Evolutionary conservation across 1,140 invertebrate genomes (phyloP).

Genomic region (Procambarus virginalis): DNA sequence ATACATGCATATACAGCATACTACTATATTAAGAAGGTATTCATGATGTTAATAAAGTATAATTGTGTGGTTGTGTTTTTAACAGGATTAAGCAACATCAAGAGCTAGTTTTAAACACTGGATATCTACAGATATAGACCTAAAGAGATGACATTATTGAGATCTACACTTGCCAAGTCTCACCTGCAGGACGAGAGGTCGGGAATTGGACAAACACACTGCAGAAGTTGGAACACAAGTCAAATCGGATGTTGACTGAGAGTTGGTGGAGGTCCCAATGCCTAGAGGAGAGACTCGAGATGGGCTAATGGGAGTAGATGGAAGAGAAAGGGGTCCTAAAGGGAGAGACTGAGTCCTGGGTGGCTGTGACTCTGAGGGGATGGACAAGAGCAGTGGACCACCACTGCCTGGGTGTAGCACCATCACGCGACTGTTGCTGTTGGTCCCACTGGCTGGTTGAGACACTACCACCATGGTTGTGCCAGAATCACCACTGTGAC

Average conservation of each 20-base stretch:
- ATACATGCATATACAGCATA: too few relatives aligned
- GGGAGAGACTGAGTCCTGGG: conserved; percentile 2
- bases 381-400: conserved; percentile 49
- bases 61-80: too few relatives aligned
- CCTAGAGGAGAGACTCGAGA: conserved; percentile 32
- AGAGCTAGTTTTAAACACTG: neutral
- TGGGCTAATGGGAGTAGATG: conserved; percentile 21
- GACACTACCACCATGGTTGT: conserved; percentile 57
- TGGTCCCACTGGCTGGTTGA: conserved; percentile 26
- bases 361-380: conserved; percentile 38
- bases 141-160: neutral
- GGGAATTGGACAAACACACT: conserved; percentile 55
- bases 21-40: too few relatives aligned
- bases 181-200: conserved; percentile 55
- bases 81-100: conserved; percentile 9
- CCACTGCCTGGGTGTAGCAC: conserved; percentile 38
- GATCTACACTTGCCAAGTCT: conserved; percentile 14
- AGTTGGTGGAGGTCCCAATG: conserved; percentile 24
- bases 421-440: conserved; percentile 44
- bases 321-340: conserved; percentile 22
- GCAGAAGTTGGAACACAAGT: conserved; percentile 52
- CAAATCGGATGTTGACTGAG: conserved; percentile 44
- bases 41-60: too few relatives aligned
- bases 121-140: neutral
- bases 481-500: conserved; percentile 34